Evolutionary conservation across 2,888 invertebrate species (phyloP).

Genomic region (Sussaba pulchella): DNA sequence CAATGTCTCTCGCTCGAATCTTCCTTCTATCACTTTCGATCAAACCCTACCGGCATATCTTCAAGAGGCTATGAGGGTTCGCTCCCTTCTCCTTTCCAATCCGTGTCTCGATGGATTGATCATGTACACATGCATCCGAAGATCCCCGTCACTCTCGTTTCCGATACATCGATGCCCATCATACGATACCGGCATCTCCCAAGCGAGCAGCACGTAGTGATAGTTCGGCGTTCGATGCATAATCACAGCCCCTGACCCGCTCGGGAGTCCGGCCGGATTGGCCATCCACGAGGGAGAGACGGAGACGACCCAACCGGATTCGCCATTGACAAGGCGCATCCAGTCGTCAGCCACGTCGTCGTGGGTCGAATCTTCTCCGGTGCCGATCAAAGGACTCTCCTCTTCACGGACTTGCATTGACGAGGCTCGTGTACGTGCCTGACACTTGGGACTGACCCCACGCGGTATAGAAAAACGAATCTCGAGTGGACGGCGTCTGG

Average conservation of each 20-base stretch:
- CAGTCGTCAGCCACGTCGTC: background rate
- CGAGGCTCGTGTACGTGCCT: constrained; percentile 17
- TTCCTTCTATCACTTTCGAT: constrained; percentile 28
- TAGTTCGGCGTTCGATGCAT: constrained; percentile 65
- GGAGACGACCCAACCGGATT: constrained; percentile 29
- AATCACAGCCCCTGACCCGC: constrained; percentile 53
- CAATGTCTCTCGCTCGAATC: constrained; percentile 52
- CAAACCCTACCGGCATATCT: constrained; percentile 39
- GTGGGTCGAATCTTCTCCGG: constrained; percentile 19
- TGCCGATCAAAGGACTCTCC: constrained; percentile 55
- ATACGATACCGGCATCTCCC: constrained; percentile 14
- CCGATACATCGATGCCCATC: constrained; percentile 13
- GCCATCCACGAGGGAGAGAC: constrained; percentile 18
- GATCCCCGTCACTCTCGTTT: constrained; percentile 26
- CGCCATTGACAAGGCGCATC: constrained; percentile 36
- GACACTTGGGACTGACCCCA: constrained; percentile 37
- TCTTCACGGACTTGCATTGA: background rate
- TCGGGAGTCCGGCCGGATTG: constrained; percentile 31
- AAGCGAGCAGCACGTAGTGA: constrained; percentile 47
- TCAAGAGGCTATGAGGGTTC: background rate
- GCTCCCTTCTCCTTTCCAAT: constrained; percentile 29
- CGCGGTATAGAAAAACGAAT: constrained; percentile 15
- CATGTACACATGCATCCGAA: constrained; percentile 10
- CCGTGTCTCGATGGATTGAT: constrained; percentile 17
- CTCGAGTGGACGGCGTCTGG: constrained; percentile 11